phyloP scores from a whole-genome alignment of 2,113 vertebrate species.

The Trichomycterus rosablanca region DNA sequence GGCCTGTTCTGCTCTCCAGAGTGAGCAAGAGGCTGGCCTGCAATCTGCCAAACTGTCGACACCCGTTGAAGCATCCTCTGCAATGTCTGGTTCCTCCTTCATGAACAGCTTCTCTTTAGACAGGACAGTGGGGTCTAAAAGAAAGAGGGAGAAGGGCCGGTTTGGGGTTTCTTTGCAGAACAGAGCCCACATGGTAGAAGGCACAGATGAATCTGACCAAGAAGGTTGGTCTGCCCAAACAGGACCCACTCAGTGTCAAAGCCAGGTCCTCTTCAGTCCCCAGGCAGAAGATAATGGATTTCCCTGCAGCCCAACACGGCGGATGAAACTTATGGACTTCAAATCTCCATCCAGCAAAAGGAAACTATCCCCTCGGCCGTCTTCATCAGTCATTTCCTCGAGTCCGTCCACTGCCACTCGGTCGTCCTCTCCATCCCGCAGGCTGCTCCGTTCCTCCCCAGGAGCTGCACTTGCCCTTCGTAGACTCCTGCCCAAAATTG shows the following conservation, averaged over 20 bases:
- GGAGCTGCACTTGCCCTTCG: constrained; percentile 61
- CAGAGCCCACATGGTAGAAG: constrained; percentile 15
- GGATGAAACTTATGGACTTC: constrained; percentile 77
- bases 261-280: constrained; percentile 5
- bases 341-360: constrained; percentile 71
- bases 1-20: constrained; percentile 68
- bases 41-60: constrained; percentile 26
- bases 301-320: constrained; percentile 62
- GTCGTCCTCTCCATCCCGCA: constrained; percentile 51
- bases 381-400: constrained; percentile 21
- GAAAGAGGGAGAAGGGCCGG: constrained; percentile 22
- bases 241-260: constrained; percentile 12
- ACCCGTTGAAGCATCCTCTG: constrained; percentile 32
- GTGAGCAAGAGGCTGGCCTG: constrained; percentile 54
- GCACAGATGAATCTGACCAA: constrained; percentile 24
- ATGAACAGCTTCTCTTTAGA: constrained; percentile 1
- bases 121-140: constrained; percentile 23
- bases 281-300: constrained; percentile 40
- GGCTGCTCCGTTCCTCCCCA: constrained; percentile 64
- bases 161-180: constrained; percentile 21
- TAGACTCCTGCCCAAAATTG: constrained; percentile 54
- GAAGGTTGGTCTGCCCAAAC: constrained; percentile 13
- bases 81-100: constrained; percentile 29
- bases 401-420: constrained; percentile 50
- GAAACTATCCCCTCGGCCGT: constrained; percentile 32